Base-by-base conservation (phyloP, 2,888 invertebrate species). In the Lissocephala sabroskyi region DNA sequence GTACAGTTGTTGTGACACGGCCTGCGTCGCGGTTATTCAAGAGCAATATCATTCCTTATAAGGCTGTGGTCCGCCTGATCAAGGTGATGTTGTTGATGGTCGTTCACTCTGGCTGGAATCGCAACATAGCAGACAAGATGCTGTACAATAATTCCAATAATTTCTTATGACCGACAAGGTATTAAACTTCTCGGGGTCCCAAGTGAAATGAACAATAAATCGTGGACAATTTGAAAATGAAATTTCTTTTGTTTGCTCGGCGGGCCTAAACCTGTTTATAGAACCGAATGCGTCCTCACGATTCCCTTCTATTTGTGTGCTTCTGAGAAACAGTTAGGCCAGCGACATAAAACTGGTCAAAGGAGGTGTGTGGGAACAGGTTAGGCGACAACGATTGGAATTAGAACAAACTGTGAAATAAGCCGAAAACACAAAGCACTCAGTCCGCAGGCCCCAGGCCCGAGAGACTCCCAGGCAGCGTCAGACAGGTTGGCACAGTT, bases 391-490 rank as follows among this genome's bases (percentile, higher is more conserved):
- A 43, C 59, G 57, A 70, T 64, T 56, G 75, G 49, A 71, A 71
- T 75, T 71, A 71, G 78, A 73, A 73, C 71, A 59, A 66, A 70
- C 78, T 58, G 75, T 74, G 64, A 66, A 58, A 54, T 62, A 59
- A 63, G 35, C 46, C 41, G 50, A 52, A 58, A 46, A 30, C 45
- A 49, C 14, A 35, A 35, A 17, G 30, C n/a, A 13, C 11, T 13
- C 1, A 32, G 29, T 29, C 1, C 30, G 1, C 11, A 32, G 14
- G 17, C 35, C 5, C 14, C 5, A 16, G 16, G 16, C 13, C 14
- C 1, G 35, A 26, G 18, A 18, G 6, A 3, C 6, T 35, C 16
- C 37, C 35, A 11, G 14, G 17, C 35, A 17, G 13, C 9, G 18
- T 28, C 33, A 33, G 30, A 19, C 42, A 11, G 28, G 19, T 40